These are phyloP conservation scores for Notiomystis cincta DNA, from an alignment of 2,113 vertebrate species.

Conservation along the genomic window DNA sequence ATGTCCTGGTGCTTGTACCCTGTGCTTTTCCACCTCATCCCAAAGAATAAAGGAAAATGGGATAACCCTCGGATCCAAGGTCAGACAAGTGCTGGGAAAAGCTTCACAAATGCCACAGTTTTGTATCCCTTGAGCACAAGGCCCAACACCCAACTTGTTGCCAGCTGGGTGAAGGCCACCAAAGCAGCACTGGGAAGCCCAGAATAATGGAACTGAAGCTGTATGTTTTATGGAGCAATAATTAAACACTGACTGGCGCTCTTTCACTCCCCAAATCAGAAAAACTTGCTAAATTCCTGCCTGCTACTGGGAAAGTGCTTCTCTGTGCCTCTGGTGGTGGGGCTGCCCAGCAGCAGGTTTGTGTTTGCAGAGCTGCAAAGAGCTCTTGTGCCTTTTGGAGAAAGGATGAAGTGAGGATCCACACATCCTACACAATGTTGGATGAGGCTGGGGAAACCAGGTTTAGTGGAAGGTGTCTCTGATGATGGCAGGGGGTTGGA, in stretches of 20 bases:
- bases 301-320: background rate
- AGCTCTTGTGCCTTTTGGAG: background rate
- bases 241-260: background rate
- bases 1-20: too few species aligned
- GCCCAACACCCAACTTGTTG: background rate
- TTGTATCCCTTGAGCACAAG: background rate
- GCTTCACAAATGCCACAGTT: background rate
- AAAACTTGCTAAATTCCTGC: background rate
- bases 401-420: background rate
- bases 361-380: background rate
- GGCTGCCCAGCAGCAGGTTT: background rate
- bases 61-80: background rate
- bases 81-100: background rate
- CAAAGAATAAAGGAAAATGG: background rate
- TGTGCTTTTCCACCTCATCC: background rate
- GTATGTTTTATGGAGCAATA: background rate
- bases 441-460: background rate
- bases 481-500: background rate
- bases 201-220: background rate
- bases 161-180: background rate
- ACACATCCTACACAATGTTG: rapidly evolving
- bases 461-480: background rate
- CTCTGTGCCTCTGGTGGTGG: background rate
- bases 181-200: background rate
- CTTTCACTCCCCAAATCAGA: background rate